Evolutionary conservation across 2,113 vertebrate genomes (phyloP), one percentile per base, ranked within the genome.

Genomic region (Callipepla squamata): DNA sequence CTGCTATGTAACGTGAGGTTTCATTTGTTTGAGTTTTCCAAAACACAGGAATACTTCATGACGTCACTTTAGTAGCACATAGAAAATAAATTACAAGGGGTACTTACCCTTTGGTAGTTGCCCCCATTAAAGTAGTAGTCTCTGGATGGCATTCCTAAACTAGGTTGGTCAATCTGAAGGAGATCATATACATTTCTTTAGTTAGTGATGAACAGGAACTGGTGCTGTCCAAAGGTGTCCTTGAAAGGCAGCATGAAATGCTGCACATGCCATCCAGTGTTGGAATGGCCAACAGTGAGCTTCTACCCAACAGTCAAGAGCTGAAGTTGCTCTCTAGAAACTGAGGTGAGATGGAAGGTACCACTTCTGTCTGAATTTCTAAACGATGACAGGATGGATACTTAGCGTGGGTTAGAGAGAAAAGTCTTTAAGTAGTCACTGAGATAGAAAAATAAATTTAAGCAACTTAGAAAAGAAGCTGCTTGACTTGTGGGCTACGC

Each of bases 101-200:
- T 62, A 96, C 97, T 96, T 40, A 99, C 99, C 97, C 96, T 98
- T 95, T 98, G 98, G 94, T 98, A 99, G 96, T 96, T 98, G 78
- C 98, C 98, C 3, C 90, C 97, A 5, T 98, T 98, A 63, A 99
- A 98, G 89, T 99, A 99, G 96, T 99, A 99, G 82, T 99, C 99
- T 88, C 99, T 98, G 63, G 99, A 99, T 9, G 99, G 99, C 99
- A 99, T 99, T 87, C 99, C 99, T 80, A 99, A 93, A 42, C 97
- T 98, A 14, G 99, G 99, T 95, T 99, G 99, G 97, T 99, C 99
- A 87, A 99, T 98, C 99, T 99, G 97, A 57, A 95, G 89, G 85
- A 91, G 92, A 93, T 65, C 5, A 81, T 11, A 32, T 36, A 85
- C 9, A 90, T 85, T 90, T 90, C 57, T 66, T 13, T 68, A 50